Percentiles rank a stretch among this genome's conserved stretches.
Conservation (phyloP, 2,797 vertebrate species). For the Acanthurus lineatus region DNA sequence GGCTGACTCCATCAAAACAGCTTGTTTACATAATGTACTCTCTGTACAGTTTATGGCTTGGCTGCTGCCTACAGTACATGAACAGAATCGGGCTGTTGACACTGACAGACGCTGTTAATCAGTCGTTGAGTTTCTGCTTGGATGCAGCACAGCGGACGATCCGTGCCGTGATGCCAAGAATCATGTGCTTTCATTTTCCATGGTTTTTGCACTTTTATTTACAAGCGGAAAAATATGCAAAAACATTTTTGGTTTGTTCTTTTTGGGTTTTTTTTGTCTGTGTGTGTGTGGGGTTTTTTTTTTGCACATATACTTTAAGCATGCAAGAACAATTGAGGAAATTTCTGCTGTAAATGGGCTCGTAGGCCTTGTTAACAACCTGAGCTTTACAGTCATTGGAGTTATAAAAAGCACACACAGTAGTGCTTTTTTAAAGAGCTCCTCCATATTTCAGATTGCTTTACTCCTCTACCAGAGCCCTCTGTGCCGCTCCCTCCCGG, state of each 20-base stretch:
- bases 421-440: constrained; percentile 29
- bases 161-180: constrained; percentile 9
- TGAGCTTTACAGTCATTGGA: constrained; percentile 41
- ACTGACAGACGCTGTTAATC: constrained; percentile 52
- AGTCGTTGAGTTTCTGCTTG: constrained; percentile 26
- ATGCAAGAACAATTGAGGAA: constrained; percentile 19
- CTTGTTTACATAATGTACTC: constrained; percentile 69
- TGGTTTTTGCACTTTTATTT: constrained; percentile 40
- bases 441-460: constrained; percentile 43
- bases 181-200: constrained; percentile 31
- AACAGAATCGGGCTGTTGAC: constrained; percentile 39
- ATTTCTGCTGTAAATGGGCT: constrained; percentile 40
- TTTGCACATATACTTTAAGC: constrained; percentile 2
- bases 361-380: constrained; percentile 53
- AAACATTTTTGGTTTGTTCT: not conserved
- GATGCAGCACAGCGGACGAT: constrained; percentile 26
- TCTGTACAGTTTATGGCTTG: constrained; percentile 23
- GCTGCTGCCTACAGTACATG: constrained; percentile 28
- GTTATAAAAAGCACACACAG: constrained; percentile 37
- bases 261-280: no score
- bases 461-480: constrained; percentile 51
- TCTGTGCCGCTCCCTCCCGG: constrained; percentile 36
- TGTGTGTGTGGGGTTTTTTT: no score
- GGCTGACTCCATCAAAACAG: constrained; percentile 71
- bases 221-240: not conserved